Evolutionary conservation across 2,797 vertebrate species (phyloP).

Genomic region (Molothrus aeneus): DNA sequence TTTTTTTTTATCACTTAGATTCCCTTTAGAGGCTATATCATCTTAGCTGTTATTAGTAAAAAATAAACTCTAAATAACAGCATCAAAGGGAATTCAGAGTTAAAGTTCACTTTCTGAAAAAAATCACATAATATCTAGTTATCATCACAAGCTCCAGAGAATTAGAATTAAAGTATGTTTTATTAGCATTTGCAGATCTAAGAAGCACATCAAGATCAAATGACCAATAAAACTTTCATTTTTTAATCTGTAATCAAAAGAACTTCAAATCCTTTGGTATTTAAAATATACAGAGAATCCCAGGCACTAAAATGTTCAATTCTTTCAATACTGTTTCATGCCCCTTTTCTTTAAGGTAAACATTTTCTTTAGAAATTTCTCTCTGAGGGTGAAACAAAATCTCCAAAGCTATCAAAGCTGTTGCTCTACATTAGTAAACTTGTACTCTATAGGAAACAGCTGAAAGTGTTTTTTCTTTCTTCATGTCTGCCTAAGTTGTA

Average conservation of each 20-base stretch:
- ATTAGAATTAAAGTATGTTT: not conserved
- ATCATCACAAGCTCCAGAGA: not conserved
- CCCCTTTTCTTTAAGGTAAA: not conserved
- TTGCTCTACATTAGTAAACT: not conserved
- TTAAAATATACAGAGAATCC: not conserved
- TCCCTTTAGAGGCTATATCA: not conserved
- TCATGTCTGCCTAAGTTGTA: not conserved
- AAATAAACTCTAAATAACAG: not conserved
- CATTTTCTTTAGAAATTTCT: not conserved
- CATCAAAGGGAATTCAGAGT: not conserved
- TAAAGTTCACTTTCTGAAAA: not conserved
- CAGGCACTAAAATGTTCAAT: not conserved
- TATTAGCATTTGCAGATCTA: not conserved
- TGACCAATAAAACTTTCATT: not conserved
- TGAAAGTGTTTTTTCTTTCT: not conserved
- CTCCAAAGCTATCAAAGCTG: not conserved
- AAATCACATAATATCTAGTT: not conserved
- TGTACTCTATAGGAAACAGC: not conserved
- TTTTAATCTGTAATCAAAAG: not conserved
- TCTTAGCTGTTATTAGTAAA: not conserved
- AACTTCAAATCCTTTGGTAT: not conserved
- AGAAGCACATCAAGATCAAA: not conserved
- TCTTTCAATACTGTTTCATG: not conserved
- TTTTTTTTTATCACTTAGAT: not conserved
- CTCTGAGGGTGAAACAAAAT: not conserved